These are phyloP conservation scores for Agelaius tricolor DNA, from an alignment of 2,113 vertebrate genomes.

Conservation along the genomic window DNA sequence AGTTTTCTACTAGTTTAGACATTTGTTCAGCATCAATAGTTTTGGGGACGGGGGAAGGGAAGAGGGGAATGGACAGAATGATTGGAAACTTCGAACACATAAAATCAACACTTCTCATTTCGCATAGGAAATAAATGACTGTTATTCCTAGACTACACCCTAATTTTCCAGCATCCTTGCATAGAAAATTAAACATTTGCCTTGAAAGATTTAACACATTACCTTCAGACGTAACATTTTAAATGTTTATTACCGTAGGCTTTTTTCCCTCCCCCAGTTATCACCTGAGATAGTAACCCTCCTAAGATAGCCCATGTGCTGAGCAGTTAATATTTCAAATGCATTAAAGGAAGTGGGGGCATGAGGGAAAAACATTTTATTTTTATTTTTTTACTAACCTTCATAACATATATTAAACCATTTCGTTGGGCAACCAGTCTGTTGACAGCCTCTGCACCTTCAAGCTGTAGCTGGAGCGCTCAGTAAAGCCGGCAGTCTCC, in stretches of 20 bases:
- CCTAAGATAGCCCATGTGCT: slow-evolving; percentile 10
- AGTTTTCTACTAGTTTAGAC: slow-evolving; percentile 34
- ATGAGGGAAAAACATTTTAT: slow-evolving; percentile 2
- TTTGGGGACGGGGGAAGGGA: background rate
- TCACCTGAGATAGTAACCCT: background rate
- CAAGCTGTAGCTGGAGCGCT: slow-evolving; percentile 61
- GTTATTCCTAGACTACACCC: background rate
- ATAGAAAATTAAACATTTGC: slow-evolving; percentile 41
- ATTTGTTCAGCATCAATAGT: background rate
- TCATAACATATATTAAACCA: slow-evolving; percentile 67
- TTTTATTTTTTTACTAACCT: slow-evolving; percentile 70
- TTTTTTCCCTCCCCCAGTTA: slow-evolving; percentile 11
- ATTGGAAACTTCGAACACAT: slow-evolving; percentile 30
- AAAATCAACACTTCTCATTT: slow-evolving; percentile 42
- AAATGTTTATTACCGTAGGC: slow-evolving; percentile 10
- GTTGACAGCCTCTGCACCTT: slow-evolving; percentile 70
- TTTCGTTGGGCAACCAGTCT: slow-evolving; percentile 65
- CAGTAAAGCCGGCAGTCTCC: slow-evolving; percentile 79
- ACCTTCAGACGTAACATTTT: slow-evolving; percentile 29
- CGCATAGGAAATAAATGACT: background rate
- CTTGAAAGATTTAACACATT: slow-evolving; percentile 41
- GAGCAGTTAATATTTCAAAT: slow-evolving; percentile 45
- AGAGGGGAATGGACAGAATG: background rate
- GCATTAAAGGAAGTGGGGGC: slow-evolving; percentile 27
- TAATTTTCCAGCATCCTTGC: background rate